Evolutionary conservation across 2,797 vertebrate genomes (phyloP), one percentile per base, ranked within the genome.

Genomic region (Xenopus petersii): DNA sequence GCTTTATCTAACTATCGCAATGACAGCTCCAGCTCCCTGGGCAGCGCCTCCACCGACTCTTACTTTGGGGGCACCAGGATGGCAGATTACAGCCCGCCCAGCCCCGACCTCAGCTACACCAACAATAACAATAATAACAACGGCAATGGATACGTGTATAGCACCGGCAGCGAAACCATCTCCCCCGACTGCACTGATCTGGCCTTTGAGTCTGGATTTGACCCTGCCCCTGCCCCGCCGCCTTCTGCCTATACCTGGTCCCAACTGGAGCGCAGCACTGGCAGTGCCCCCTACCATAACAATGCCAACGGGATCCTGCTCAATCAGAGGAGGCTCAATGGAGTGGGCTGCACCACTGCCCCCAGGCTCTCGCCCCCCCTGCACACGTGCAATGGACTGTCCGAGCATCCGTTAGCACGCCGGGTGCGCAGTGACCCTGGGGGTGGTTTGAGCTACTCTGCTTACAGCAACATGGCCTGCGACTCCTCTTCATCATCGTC

Each of bases 41-140:
- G 96, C 84, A 96, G 95, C 64, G 93, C 95, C 75, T 98, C 96
- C 83, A 96, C 95, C 5, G 96, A 98, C 88, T 96, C 96, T 6
- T 97, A 94, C 88, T 96, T 95, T 21, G 95, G 94, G 1, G 91
- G 90, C 77, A 89, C 87, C 0, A 88, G 93, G 79, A 81, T 95
- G 88, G 91, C 94, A 0, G 94, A 97, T 83, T 97, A 95, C 86
- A 98, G 95, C 81, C 96, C 95, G 0, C 95, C 96, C 9, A 97
- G 94, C 88, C 95, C 96, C 0, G 92, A 94, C 0, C 91, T 96
- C 51, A 93, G 92, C 87, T 95, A 94, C 84, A 91, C 93, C 67
- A 93, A 91, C 75, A 93, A 91, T 81, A 91, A 89, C 81, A 87
- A 88, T 86, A 92, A 91, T 87, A 93, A 92, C 79, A 30, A 21